These are phyloP conservation scores for Nycticorax nycticorax DNA, from an alignment of 2,113 vertebrate species.

Conservation along the genomic window DNA sequence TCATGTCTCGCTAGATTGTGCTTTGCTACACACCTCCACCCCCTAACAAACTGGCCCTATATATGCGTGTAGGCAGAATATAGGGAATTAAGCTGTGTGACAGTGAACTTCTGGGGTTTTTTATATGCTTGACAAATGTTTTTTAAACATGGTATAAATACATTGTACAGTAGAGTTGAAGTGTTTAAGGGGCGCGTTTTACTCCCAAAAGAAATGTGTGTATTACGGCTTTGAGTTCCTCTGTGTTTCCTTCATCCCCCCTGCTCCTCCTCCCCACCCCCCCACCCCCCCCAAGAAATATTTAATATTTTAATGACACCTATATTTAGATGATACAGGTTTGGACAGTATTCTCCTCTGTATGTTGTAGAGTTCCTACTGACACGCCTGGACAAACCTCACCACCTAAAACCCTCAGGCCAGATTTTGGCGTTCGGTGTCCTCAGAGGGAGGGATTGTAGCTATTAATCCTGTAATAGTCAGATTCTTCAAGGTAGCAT, in stretches of 20 bases:
- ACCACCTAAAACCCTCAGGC: slow-evolving; percentile 25
- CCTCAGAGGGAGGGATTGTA: slow-evolving; percentile 36
- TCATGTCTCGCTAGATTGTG: slow-evolving; percentile 69
- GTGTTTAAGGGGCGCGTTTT: slow-evolving; percentile 25
- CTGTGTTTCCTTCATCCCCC: not conserved
- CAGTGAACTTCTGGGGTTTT: slow-evolving; percentile 48
- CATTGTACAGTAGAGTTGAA: not conserved
- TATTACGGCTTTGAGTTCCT: not conserved
- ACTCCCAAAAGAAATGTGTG: slow-evolving; percentile 12
- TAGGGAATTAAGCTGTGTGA: slow-evolving; percentile 57
- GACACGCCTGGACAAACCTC: slow-evolving; percentile 53
- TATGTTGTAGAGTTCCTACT: not conserved
- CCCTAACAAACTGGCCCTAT: slow-evolving; percentile 68
- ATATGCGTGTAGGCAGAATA: slow-evolving; percentile 46
- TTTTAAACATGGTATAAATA: slow-evolving; percentile 50
- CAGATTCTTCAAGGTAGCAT: slow-evolving; percentile 52
- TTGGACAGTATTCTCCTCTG: slow-evolving; percentile 28
- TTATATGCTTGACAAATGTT: slow-evolving; percentile 60
- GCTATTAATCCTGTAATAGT: slow-evolving; percentile 65
- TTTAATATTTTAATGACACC: not conserved
- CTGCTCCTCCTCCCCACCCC: not conserved
- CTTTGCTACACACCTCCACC: slow-evolving; percentile 69
- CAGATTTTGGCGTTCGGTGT: not conserved
- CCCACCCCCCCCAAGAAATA: not conserved
- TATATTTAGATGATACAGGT: slow-evolving; percentile 42